Conservation (phyloP, 2,113 vertebrate genomes). For the Calypte anna region DNA sequence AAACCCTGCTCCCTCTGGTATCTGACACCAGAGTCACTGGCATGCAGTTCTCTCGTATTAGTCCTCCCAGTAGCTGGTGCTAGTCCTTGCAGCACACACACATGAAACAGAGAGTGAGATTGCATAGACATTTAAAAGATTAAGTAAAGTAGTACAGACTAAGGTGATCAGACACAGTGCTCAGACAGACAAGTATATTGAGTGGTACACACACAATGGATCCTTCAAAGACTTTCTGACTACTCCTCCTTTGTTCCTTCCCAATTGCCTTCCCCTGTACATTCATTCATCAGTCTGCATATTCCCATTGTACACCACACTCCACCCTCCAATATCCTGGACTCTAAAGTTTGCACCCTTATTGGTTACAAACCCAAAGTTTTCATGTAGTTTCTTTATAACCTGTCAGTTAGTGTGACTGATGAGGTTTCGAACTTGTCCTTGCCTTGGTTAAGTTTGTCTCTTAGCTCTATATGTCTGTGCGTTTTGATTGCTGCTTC, state of each 20-base stretch:
- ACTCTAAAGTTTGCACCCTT: background rate
- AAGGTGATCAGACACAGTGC: fast-evolving
- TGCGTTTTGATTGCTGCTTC: background rate
- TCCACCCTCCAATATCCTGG: background rate
- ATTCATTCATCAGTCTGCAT: background rate
- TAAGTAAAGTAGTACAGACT: background rate
- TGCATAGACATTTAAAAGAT: background rate
- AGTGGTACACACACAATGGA: background rate
- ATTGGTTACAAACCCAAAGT: background rate
- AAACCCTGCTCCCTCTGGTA: background rate
- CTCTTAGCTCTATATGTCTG: background rate
- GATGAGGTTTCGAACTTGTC: background rate
- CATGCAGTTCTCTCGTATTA: background rate
- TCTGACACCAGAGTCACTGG: background rate
- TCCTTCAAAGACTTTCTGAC: background rate
- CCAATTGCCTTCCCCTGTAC: background rate
- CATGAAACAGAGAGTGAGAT: background rate
- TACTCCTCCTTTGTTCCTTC: background rate
- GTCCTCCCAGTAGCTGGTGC: background rate
- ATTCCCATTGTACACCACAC: background rate
- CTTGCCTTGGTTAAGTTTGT: background rate
- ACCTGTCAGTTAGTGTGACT: background rate
- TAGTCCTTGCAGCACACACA: background rate
- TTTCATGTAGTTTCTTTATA: background rate
- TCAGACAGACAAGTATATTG: background rate